Percentiles rank a stretch among this genome's conserved stretches.
These are phyloP conservation scores for Athalia circularis DNA, from an alignment of 2,888 invertebrate genomes.

Conservation along the genomic window DNA sequence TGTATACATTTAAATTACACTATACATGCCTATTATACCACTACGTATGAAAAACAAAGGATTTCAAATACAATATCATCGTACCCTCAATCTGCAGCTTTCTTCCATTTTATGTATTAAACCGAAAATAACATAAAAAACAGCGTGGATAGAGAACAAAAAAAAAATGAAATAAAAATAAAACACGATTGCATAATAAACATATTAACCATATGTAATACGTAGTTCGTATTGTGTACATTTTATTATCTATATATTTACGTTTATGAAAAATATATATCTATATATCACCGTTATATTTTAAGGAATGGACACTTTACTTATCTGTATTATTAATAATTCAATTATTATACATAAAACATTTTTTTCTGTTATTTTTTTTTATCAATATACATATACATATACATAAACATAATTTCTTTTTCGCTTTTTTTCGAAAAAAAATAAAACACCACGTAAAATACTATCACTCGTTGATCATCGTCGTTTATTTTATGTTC, in stretches of 20 bases:
- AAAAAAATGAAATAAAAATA: not conserved
- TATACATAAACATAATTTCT: slow-evolving; percentile 20
- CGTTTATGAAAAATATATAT: too few species aligned
- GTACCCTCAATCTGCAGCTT: not conserved
- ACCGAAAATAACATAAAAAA: not conserved
- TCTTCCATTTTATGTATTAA: not conserved
- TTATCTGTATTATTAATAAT: slow-evolving; percentile 51
- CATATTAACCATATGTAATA: slow-evolving; percentile 14
- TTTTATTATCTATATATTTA: not conserved
- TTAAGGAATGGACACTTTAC: slow-evolving; percentile 48
- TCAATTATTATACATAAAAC: not conserved
- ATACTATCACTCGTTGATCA: too few species aligned
- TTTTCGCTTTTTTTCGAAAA: not conserved
- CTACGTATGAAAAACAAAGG: not conserved
- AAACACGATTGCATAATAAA: not conserved
- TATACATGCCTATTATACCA: slow-evolving; percentile 13
- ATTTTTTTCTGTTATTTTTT: not conserved
- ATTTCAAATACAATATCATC: not conserved
- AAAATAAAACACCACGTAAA: too few species aligned
- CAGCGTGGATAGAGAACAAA: not conserved
- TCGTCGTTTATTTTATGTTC: too few species aligned
- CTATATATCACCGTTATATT: slow-evolving; percentile 7
- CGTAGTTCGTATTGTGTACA: slow-evolving; percentile 12
- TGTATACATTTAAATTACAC: not conserved
- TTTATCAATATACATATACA: slow-evolving; percentile 7